These are phyloP conservation scores for Montipora foliosa DNA, from an alignment of 64 coral and sea anemone species.

Conservation along the genomic window DNA sequence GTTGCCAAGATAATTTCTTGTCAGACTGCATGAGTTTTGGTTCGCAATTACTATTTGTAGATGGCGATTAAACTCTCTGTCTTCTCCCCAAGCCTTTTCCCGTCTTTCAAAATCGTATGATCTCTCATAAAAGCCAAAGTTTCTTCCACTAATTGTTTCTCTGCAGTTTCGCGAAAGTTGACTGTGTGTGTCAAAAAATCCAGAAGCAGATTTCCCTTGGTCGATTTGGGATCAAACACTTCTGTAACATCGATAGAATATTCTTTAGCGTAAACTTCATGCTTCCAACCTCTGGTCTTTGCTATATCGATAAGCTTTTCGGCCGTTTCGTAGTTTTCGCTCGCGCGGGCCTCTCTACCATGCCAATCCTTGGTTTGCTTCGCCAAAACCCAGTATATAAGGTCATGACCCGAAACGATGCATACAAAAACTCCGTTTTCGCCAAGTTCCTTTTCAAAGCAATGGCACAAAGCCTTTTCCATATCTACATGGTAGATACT, in stretches of 20 bases:
- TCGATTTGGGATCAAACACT: conserved; percentile 23
- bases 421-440: neutral
- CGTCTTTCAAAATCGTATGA: neutral
- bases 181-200: conserved; percentile 31
- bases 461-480: neutral
- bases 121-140: neutral
- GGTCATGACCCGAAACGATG: neutral
- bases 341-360: neutral
- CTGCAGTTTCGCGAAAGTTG: neutral
- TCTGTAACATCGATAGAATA: conserved; percentile 39
- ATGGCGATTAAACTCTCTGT: no score
- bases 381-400: neutral
- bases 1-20: no score
- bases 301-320: conserved; percentile 11
- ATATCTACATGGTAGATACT: conserved; percentile 25
- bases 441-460: neutral
- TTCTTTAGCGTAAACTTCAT: conserved; percentile 15
- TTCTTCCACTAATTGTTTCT: neutral
- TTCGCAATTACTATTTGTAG: no score
- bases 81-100: no score
- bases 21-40: no score
- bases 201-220: conserved; percentile 34
- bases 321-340: neutral
- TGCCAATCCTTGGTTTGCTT: neutral
- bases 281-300: conserved; percentile 38